phyloP scores from a whole-genome alignment of 2,113 vertebrate genomes.

The Ptilorrhoa leucosticta region DNA sequence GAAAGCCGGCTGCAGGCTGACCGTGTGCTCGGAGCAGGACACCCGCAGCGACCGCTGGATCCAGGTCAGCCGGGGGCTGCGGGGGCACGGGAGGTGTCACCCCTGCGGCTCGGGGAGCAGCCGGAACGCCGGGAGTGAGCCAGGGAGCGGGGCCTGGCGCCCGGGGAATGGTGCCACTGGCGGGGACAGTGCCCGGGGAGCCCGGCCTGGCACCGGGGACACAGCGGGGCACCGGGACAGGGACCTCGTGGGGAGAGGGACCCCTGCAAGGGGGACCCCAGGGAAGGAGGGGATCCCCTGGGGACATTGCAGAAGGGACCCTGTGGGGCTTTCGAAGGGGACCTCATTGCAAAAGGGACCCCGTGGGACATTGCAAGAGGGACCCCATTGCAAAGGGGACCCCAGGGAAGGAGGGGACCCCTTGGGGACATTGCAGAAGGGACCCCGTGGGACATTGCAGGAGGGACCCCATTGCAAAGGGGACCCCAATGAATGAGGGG shows the following conservation, averaged over 20 bases:
- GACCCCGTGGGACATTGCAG: background rate
- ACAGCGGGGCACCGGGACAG: background rate
- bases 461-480: background rate
- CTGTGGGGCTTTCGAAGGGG: too few species aligned
- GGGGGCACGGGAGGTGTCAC: background rate
- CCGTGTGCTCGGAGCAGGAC: conserved; percentile 63
- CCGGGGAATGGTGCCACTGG: rapidly evolving
- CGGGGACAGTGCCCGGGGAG: background rate
- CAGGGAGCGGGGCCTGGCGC: background rate
- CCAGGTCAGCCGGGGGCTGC: conserved; percentile 73
- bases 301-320: background rate
- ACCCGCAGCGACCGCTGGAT: conserved; percentile 92
- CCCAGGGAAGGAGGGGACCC: too few species aligned
- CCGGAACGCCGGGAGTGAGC: background rate
- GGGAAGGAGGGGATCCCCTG: background rate
- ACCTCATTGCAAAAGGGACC: background rate
- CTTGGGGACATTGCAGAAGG: too few species aligned
- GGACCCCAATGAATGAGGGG: too few species aligned
- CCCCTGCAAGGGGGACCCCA: background rate
- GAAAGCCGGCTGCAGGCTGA: conserved; percentile 73
- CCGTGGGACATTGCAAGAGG: background rate
- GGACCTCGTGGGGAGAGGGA: background rate
- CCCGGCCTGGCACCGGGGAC: background rate
- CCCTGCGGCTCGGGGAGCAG: background rate
- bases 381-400: too few species aligned